phyloP scores from a whole-genome alignment of 1,140 invertebrate genomes.

The Penaeus chinensis region DNA sequence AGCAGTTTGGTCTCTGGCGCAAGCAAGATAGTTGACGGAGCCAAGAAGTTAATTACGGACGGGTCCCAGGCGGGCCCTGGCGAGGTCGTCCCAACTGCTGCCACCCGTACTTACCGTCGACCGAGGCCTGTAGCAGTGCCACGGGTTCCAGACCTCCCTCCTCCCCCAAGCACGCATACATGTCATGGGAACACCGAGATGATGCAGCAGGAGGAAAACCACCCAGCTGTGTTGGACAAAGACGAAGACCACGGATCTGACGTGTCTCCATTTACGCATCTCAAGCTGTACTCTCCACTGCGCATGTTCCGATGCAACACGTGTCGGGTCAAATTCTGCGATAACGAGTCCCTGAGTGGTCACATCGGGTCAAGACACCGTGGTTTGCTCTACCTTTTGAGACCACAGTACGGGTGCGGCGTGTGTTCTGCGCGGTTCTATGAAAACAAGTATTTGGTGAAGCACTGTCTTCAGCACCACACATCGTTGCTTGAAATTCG shows the following conservation, averaged over 20 bases:
- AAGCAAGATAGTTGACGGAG: conserved; percentile 40
- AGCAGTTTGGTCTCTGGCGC: conserved; percentile 14
- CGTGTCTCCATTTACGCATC: conserved; percentile 40
- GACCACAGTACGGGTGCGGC: conserved; percentile 62
- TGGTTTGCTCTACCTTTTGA: conserved; percentile 55
- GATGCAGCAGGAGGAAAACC: background rate
- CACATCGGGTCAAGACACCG: conserved; percentile 56
- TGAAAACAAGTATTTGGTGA: conserved; percentile 61
- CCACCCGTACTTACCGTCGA: conserved; percentile 51
- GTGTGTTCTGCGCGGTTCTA: conserved; percentile 62
- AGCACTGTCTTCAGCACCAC: conserved; percentile 56
- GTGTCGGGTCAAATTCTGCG: conserved; percentile 62
- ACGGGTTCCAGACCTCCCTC: conserved; percentile 42
- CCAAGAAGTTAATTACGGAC: conserved; percentile 31
- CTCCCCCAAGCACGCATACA: background rate
- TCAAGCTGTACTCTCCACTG: conserved; percentile 62
- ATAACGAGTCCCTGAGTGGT: conserved; percentile 55
- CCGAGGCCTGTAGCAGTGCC: conserved; percentile 60
- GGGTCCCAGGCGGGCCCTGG: background rate
- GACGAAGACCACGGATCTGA: conserved; percentile 16
- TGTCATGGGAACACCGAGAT: background rate
- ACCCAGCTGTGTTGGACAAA: background rate
- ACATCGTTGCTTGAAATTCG: conserved; percentile 58
- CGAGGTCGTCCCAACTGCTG: conserved; percentile 34
- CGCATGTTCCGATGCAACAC: conserved; percentile 62